phyloP scores from a whole-genome alignment of 2,888 invertebrate genomes.

The Athrips mouffetella region DNA sequence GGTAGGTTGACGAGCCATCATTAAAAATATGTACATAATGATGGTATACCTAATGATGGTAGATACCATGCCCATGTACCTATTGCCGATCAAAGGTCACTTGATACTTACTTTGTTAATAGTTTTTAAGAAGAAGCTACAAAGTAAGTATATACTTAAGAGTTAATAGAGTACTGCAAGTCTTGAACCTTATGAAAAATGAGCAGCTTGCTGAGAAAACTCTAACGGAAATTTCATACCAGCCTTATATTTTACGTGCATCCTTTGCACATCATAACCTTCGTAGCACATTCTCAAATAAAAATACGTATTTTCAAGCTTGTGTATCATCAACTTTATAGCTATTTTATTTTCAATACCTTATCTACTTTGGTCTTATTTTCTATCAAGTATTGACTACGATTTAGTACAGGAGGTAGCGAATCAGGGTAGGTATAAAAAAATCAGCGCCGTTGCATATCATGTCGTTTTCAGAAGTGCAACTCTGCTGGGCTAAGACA shows the following conservation, averaged over 20 bases:
- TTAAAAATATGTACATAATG: no score
- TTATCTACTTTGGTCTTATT: neutral
- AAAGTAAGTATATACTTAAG: neutral
- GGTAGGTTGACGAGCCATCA: no score
- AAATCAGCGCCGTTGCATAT: no score
- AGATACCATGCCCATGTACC: no score
- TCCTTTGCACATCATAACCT: constrained; percentile 8
- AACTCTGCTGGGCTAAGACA: no score
- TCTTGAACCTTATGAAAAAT: neutral
- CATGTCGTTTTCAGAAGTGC: no score
- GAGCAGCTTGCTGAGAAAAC: constrained; percentile 5
- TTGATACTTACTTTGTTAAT: no score
- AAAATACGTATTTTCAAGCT: neutral
- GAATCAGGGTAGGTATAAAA: no score
- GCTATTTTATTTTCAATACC: neutral
- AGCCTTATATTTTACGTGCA: constrained; percentile 7
- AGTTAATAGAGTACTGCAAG: neutral
- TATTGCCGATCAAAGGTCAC: no score
- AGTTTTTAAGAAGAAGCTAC: no score
- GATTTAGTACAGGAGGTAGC: no score
- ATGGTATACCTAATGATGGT: no score
- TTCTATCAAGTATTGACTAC: constrained; percentile 1
- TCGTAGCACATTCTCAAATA: constrained; percentile 1
- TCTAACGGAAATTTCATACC: constrained; percentile 4
- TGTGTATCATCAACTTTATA: constrained; percentile 6